A percentile compares a stretch with the other conserved stretches of the same genome.
Conservation (phyloP, 2,797 vertebrate genomes). For the Enteromius radiatus region DNA sequence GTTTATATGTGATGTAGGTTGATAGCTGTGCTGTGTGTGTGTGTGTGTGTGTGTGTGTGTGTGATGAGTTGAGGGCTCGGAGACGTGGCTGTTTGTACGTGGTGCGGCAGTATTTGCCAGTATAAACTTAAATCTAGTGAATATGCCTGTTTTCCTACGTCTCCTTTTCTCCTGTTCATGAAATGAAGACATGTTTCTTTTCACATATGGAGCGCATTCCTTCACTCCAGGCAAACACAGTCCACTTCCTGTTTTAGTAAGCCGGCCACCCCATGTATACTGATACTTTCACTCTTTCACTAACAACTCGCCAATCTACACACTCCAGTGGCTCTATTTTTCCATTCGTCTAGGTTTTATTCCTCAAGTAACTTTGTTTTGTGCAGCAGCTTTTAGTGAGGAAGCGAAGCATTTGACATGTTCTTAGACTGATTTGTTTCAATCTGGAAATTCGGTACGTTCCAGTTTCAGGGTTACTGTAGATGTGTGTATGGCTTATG, state of each 20-base stretch:
- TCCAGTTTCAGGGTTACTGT: neutral
- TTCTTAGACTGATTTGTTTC: neutral
- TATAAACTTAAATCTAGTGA: slow-evolving; percentile 57
- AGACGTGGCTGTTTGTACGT: slow-evolving; percentile 7
- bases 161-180: slow-evolving; percentile 55
- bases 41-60: neutral
- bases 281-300: slow-evolving; percentile 29
- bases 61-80: slow-evolving; percentile 4
- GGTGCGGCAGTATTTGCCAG: slow-evolving; percentile 36
- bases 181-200: slow-evolving; percentile 53
- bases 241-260: slow-evolving; percentile 48
- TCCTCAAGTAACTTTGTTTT: neutral
- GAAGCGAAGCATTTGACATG: neutral
- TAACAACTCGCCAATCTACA: neutral
- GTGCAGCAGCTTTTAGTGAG: neutral
- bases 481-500: neutral
- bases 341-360: neutral
- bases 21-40: no score
- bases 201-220: slow-evolving; percentile 53
- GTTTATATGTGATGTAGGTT: neutral
- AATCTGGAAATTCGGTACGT: neutral
- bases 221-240: slow-evolving; percentile 46
- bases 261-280: neutral
- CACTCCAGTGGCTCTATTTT: neutral
- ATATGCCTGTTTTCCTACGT: slow-evolving; percentile 58